A percentile compares a stretch with the other conserved stretches of the same genome.
Conservation (phyloP, 2,113 vertebrate species). For the Ptychochromis oligacanthus region DNA sequence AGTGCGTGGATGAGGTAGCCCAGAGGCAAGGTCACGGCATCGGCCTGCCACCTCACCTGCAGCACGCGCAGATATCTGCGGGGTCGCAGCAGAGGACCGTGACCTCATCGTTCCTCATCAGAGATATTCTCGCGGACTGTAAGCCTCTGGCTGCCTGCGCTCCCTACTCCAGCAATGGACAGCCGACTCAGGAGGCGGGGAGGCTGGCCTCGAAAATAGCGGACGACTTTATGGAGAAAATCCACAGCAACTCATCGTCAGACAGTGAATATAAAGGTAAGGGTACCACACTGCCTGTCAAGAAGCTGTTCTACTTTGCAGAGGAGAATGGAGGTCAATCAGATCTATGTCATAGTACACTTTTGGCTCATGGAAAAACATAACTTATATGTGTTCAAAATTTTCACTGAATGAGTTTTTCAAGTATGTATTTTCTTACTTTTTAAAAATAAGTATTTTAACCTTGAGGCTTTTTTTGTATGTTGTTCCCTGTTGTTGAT, state of each 20-base stretch:
- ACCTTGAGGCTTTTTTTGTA: neutral
- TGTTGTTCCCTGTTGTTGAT: neutral
- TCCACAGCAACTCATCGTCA: slow-evolving; percentile 89
- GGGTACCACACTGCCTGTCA: neutral
- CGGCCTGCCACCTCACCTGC: slow-evolving; percentile 87
- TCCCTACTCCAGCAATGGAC: slow-evolving; percentile 95
- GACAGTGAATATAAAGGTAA: slow-evolving; percentile 99
- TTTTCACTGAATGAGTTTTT: neutral
- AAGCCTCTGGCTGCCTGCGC: slow-evolving; percentile 97
- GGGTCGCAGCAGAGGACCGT: slow-evolving; percentile 94
- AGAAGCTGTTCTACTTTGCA: neutral
- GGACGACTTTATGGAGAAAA: slow-evolving; percentile 95
- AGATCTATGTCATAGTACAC: neutral
- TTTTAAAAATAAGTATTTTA: neutral
- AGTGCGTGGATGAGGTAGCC: slow-evolving; percentile 87
- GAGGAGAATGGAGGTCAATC: neutral
- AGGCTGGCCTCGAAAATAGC: slow-evolving; percentile 86
- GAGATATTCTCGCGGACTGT: slow-evolving; percentile 97
- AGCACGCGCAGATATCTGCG: slow-evolving; percentile 87
- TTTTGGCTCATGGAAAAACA: neutral
- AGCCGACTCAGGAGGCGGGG: slow-evolving; percentile 87
- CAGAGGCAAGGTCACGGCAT: slow-evolving; percentile 76
- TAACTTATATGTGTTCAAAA: neutral
- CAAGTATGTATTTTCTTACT: neutral
- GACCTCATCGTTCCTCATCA: slow-evolving; percentile 97